Conservation (phyloP, 2,113 vertebrate species). For the Ciconia boyciana region DNA sequence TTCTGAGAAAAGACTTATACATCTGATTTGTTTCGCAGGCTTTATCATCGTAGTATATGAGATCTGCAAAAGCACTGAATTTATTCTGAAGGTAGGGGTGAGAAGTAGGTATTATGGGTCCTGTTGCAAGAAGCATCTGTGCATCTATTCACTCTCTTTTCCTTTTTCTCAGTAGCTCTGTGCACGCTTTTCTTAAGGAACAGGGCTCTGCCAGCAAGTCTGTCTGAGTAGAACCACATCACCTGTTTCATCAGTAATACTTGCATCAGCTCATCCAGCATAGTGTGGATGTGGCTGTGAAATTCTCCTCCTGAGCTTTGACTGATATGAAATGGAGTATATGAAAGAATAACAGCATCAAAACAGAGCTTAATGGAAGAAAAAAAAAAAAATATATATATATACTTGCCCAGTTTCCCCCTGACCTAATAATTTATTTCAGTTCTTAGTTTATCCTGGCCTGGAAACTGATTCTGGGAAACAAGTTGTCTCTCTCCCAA, state of each 20-base stretch:
- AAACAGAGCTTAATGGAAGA: background rate
- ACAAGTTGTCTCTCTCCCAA: background rate
- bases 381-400: background rate
- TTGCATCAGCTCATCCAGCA: background rate
- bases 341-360: background rate
- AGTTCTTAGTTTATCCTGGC: background rate
- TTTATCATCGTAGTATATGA: background rate
- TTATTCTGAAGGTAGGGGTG: background rate
- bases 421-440: background rate
- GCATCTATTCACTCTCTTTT: background rate
- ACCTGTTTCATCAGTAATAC: background rate
- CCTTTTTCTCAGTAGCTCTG: background rate
- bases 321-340: background rate
- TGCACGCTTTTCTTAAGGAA: background rate
- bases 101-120: background rate
- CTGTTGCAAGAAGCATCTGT: background rate
- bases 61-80: background rate
- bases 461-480: background rate
- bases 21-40: background rate
- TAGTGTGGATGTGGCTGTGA: background rate
- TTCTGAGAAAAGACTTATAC: background rate
- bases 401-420: background rate
- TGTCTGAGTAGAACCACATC: background rate
- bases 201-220: background rate
- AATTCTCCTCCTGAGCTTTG: background rate